A percentile compares a stretch with the other conserved stretches of the same genome.
These are phyloP conservation scores for Microchirus variegatus DNA, from an alignment of 2,797 vertebrate species.

Conservation along the genomic window DNA sequence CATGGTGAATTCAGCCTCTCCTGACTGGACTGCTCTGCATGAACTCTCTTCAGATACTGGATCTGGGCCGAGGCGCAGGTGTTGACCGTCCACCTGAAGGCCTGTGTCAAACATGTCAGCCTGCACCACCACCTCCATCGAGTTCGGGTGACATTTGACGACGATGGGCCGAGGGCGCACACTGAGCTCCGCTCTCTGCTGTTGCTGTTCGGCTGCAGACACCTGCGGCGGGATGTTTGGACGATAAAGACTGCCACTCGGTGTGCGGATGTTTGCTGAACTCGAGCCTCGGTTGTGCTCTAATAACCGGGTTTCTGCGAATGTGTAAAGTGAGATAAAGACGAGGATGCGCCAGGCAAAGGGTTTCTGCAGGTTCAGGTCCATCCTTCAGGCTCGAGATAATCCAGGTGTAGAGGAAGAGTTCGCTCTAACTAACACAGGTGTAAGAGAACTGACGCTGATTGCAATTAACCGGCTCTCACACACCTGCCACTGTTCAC, in stretches of 20 bases:
- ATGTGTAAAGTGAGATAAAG: constrained; percentile 3
- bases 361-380: neutral
- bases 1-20: constrained; percentile 55
- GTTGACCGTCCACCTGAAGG: constrained; percentile 48
- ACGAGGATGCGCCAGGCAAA: constrained; percentile 21
- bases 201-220: neutral
- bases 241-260: neutral
- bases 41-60: neutral
- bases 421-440: constrained; percentile 15
- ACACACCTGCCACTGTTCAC: neutral
- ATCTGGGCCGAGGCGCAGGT: constrained; percentile 60
- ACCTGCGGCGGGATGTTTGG: neutral
- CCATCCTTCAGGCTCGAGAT: constrained; percentile 50
- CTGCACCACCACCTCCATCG: constrained; percentile 67
- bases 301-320: constrained; percentile 15
- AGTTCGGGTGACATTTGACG: constrained; percentile 66
- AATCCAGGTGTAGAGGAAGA: neutral
- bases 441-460: constrained; percentile 20
- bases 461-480: constrained; percentile 5
- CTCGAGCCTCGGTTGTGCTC: neutral
- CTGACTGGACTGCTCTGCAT: constrained; percentile 54
- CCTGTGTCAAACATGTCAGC: constrained; percentile 67
- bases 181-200: neutral
- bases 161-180: constrained; percentile 15
- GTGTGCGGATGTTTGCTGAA: neutral